These are phyloP conservation scores for Anomalospiza imberbis DNA, from an alignment of 2,797 vertebrate genomes.

Conservation along the genomic window DNA sequence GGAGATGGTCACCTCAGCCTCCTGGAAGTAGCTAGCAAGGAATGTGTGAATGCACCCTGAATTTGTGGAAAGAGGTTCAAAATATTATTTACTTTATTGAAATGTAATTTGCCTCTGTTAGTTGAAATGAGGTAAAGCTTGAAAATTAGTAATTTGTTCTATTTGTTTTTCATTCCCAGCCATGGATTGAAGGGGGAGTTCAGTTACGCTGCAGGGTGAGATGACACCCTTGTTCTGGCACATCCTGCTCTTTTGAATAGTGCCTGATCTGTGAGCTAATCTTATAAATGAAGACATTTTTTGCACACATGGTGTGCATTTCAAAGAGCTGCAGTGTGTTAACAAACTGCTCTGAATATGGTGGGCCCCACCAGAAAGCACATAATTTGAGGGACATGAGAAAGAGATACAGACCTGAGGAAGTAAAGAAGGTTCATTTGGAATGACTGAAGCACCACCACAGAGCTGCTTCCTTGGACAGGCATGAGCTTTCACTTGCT, in stretches of 20 bases:
- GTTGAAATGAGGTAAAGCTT: neutral
- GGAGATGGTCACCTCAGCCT: neutral
- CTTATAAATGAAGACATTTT: slow-evolving; percentile 30
- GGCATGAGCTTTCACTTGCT: neutral
- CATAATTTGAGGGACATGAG: neutral
- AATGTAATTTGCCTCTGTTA: neutral
- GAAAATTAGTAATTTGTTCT: neutral
- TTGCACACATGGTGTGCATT: neutral
- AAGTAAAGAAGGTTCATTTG: neutral
- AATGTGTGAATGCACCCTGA: neutral
- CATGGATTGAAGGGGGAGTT: neutral
- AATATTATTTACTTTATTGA: neutral
- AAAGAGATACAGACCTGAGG: neutral
- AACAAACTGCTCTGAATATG: neutral
- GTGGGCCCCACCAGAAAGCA: neutral
- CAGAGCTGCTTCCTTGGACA: neutral
- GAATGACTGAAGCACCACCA: neutral
- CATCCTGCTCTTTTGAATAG: neutral
- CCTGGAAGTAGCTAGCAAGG: neutral
- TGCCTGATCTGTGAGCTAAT: neutral
- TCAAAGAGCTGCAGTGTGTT: neutral
- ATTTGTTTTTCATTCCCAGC: neutral
- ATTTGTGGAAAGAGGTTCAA: neutral
- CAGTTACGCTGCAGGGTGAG: neutral
- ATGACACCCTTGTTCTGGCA: neutral